Evolutionary conservation across 1,140 invertebrate genomes (phyloP).

Genomic region (Coelopa frigida): DNA sequence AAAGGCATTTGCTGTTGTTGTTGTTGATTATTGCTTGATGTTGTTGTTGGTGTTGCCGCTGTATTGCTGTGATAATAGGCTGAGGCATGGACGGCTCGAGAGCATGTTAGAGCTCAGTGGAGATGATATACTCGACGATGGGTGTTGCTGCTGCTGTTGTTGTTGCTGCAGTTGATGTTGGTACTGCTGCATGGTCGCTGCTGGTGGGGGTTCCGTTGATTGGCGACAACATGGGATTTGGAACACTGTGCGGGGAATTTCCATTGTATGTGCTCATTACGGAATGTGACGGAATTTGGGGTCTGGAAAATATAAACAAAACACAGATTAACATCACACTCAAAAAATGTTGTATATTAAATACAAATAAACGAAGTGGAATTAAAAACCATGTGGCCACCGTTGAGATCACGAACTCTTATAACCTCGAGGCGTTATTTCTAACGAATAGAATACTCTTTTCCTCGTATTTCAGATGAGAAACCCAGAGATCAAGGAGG

Average conservation of each 20-base stretch:
- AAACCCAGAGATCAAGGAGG: no score
- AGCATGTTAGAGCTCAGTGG: constrained; percentile 22
- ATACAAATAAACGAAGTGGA: background rate
- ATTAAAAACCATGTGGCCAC: no score
- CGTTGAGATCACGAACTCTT: no score
- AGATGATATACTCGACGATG: constrained; percentile 10
- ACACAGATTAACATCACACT: background rate
- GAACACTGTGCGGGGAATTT: constrained; percentile 38
- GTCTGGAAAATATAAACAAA: constrained; percentile 9
- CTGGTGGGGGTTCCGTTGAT: constrained; percentile 22
- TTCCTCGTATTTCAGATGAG: no score
- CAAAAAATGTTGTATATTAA: background rate
- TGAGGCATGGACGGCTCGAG: constrained; percentile 34
- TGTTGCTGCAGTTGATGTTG: constrained; percentile 25
- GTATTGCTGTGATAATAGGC: constrained; percentile 33
- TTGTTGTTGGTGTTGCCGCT: constrained; percentile 28
- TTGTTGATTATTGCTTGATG: constrained; percentile 1
- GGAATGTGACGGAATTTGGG: constrained; percentile 29
- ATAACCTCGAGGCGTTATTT: no score
- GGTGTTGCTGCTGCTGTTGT: constrained; percentile 26
- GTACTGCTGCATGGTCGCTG: constrained; percentile 2
- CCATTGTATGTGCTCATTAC: constrained; percentile 41
- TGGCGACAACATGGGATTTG: constrained; percentile 20
- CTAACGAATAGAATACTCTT: no score
- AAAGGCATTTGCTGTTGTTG: constrained; percentile 22